Conservation (phyloP, 2,113 vertebrate genomes). For the Tenebrosternarchus preto region DNA sequence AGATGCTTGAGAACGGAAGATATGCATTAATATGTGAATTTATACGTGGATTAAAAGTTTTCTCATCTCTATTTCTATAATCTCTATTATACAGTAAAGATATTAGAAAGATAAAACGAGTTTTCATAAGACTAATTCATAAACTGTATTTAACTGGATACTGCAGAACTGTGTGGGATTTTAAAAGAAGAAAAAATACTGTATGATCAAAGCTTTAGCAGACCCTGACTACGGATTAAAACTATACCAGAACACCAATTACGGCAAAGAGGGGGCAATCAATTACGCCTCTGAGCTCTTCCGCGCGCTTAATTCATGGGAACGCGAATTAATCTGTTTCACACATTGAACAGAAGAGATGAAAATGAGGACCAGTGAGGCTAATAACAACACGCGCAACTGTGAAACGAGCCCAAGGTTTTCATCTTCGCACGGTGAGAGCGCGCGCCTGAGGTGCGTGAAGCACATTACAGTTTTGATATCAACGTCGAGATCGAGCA, state of each 20-base stretch:
- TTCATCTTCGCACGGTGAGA: slow-evolving; percentile 29
- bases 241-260: slow-evolving; percentile 11
- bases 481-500: too few species aligned
- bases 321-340: slow-evolving; percentile 30
- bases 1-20: too few species aligned
- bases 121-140: too few species aligned
- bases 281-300: background rate
- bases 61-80: too few species aligned
- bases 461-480: slow-evolving; percentile 22
- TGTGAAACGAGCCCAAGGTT: too few species aligned
- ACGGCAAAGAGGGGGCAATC: background rate
- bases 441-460: background rate
- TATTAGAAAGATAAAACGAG: too few species aligned
- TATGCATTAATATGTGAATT: too few species aligned
- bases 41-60: too few species aligned
- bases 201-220: background rate
- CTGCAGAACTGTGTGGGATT: too few species aligned
- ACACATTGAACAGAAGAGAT: slow-evolving; percentile 36
- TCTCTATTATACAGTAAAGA: too few species aligned
- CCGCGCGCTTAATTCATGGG: slow-evolving; percentile 21
- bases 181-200: background rate
- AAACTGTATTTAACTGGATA: too few species aligned
- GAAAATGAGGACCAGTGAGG: background rate
- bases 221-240: slow-evolving; percentile 3
- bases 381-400: too few species aligned